These are phyloP conservation scores for Trichonephila clavata DNA, from an alignment of 1,140 invertebrate genomes.

Conservation along the genomic window DNA sequence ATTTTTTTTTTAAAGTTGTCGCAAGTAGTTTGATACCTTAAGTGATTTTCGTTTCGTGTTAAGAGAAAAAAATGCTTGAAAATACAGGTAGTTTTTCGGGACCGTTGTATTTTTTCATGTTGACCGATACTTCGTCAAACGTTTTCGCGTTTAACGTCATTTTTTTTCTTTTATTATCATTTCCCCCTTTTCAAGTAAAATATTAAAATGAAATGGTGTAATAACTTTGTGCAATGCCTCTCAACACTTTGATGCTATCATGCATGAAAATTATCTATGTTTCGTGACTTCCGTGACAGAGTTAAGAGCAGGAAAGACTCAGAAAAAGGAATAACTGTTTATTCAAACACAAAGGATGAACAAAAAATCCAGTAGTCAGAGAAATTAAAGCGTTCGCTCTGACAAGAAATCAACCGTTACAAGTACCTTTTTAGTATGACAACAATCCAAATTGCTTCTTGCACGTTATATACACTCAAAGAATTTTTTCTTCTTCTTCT, in stretches of 20 bases:
- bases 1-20: too few species aligned
- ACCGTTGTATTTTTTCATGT: too few species aligned
- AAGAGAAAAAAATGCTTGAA: too few species aligned
- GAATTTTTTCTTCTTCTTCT: neutral
- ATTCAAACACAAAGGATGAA: neutral
- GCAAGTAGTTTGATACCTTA: too few species aligned
- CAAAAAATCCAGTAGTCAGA: conserved; percentile 5
- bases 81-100: too few species aligned
- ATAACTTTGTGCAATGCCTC: neutral
- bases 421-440: neutral
- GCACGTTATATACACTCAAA: neutral
- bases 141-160: too few species aligned
- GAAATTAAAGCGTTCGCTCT: neutral
- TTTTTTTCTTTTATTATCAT: too few species aligned
- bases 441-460: neutral
- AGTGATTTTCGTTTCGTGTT: too few species aligned
- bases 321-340: neutral
- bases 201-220: neutral
- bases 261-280: neutral
- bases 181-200: neutral
- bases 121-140: too few species aligned
- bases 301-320: neutral
- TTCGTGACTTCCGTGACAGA: conserved; percentile 29
- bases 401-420: neutral
- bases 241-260: neutral